A percentile compares a stretch with the other conserved stretches of the same genome.
phyloP scores from a whole-genome alignment of 2,888 invertebrate species.

The Ochropleura plecta region DNA sequence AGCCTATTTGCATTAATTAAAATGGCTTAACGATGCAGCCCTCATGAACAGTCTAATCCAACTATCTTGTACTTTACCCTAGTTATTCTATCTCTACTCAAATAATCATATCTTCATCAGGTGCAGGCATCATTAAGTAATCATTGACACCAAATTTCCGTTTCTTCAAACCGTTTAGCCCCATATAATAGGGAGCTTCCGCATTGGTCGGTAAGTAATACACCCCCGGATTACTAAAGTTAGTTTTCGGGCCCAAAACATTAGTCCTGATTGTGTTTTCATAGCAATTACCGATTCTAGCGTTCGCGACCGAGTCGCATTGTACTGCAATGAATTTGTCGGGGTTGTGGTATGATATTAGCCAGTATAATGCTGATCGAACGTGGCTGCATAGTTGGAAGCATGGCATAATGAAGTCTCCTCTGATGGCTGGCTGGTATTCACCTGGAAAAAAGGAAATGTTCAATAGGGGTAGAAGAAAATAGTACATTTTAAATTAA shows the following conservation, averaged over 20 bases:
- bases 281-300: conserved; percentile 81
- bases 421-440: conserved; percentile 79
- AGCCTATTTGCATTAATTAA: not conserved
- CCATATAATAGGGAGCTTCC: conserved; percentile 77
- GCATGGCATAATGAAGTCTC: conserved; percentile 82
- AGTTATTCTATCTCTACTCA: conserved; percentile 31
- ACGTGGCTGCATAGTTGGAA: conserved; percentile 84
- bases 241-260: conserved; percentile 79
- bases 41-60: not conserved
- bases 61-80: not conserved
- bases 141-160: conserved; percentile 75
- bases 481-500: no score
- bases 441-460: conserved; percentile 75
- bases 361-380: conserved; percentile 81
- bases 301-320: conserved; percentile 77
- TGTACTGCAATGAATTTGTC: conserved; percentile 79
- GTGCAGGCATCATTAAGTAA: conserved; percentile 76
- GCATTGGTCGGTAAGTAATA: conserved; percentile 82
- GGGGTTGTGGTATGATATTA: conserved; percentile 73
- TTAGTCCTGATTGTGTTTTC: conserved; percentile 70
- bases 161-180: conserved; percentile 75
- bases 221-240: conserved; percentile 81
- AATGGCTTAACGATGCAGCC: not conserved
- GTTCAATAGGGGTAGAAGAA: not conserved
- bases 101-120: conserved; percentile 76